These are phyloP conservation scores for Mustelus asterias DNA, from an alignment of 2,113 vertebrate species.

Conservation along the genomic window DNA sequence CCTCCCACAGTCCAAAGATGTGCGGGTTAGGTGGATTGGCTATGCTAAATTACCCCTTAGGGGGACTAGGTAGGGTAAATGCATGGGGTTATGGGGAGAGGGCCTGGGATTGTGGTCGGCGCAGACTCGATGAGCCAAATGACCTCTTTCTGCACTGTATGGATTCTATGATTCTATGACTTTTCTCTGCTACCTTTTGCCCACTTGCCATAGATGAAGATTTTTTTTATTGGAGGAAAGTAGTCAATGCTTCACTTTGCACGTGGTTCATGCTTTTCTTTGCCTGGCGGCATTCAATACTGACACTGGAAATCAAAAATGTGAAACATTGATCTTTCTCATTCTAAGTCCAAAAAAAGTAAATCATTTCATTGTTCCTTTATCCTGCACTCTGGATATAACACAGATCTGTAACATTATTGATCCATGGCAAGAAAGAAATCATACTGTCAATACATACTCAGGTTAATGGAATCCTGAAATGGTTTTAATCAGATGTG, in stretches of 20 bases:
- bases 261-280: neutral
- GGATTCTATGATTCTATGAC: too few species aligned
- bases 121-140: too few species aligned
- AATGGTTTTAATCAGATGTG: neutral
- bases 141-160: too few species aligned
- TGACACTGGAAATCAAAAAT: neutral
- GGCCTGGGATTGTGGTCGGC: too few species aligned
- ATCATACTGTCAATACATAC: neutral
- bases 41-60: neutral
- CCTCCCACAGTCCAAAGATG: too few species aligned
- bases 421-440: neutral
- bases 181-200: neutral
- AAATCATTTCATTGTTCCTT: neutral
- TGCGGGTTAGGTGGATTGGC: too few species aligned
- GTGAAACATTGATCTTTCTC: neutral
- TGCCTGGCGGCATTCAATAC: neutral
- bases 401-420: neutral
- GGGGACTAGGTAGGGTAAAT: too few species aligned
- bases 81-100: too few species aligned
- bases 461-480: neutral
- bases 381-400: neutral
- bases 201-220: neutral
- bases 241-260: neutral
- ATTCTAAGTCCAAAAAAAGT: neutral
- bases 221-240: neutral